These are phyloP conservation scores for Orchesellides sinensis DNA, from an alignment of 2,888 invertebrate species.

Conservation along the genomic window DNA sequence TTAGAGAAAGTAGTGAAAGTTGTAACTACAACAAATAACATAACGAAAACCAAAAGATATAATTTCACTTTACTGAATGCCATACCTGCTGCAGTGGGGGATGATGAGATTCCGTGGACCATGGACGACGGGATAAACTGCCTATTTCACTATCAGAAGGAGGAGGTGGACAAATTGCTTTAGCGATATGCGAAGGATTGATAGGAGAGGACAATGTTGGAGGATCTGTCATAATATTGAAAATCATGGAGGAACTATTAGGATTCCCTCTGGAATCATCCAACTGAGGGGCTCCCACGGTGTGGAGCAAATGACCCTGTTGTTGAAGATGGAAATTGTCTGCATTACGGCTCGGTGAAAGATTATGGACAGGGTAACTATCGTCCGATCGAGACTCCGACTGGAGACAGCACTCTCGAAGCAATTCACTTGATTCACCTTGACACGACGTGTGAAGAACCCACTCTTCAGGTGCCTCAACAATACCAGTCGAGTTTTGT, in stretches of 20 bases:
- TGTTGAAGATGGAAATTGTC: constrained; percentile 35
- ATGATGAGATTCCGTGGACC: constrained; percentile 58
- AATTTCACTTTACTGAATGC: not conserved
- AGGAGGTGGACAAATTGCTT: constrained; percentile 72
- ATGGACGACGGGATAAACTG: constrained; percentile 49
- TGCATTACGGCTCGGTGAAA: constrained; percentile 38
- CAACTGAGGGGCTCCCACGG: constrained; percentile 3
- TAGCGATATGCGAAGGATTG: constrained; percentile 67
- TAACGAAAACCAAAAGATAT: not conserved
- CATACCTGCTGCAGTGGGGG: constrained; percentile 47
- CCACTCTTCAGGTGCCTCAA: constrained; percentile 72
- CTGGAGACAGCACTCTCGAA: constrained; percentile 73
- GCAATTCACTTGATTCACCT: constrained; percentile 72
- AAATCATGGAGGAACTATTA: constrained; percentile 72
- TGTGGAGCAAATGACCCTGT: constrained; percentile 59
- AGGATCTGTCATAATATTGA: constrained; percentile 68
- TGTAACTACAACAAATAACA: no score
- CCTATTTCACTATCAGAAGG: constrained; percentile 62
- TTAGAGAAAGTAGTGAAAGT: no score
- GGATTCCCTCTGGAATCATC: constrained; percentile 30
- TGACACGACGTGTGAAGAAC: constrained; percentile 74
- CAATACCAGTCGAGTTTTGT: constrained; percentile 41
- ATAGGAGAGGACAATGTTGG: constrained; percentile 61
- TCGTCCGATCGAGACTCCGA: constrained; percentile 69
- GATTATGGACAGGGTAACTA: constrained; percentile 55